Evolutionary conservation across 2,888 invertebrate genomes (phyloP).

Genomic region (Diplolepis rosae): DNA sequence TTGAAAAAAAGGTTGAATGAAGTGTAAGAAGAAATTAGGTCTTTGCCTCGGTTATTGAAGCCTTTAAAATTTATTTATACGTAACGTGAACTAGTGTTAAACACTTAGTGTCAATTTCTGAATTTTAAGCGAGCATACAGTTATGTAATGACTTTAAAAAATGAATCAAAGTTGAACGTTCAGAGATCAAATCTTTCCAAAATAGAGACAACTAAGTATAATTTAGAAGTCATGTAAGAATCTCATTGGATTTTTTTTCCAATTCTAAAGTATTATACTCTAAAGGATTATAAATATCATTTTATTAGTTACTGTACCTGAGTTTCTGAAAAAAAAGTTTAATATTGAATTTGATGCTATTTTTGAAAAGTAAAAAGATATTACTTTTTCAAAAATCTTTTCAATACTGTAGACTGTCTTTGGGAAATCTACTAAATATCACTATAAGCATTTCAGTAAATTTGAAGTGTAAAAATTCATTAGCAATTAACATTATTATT

Average conservation of each 20-base stretch:
- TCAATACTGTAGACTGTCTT: background rate
- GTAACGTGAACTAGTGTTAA: background rate
- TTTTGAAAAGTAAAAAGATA: background rate
- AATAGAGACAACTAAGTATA: background rate
- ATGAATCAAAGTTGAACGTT: background rate
- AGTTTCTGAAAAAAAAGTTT: too few relatives aligned
- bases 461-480: background rate
- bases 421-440: background rate
- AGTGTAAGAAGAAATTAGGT: slow-evolving; percentile 2
- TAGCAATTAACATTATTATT: background rate
- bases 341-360: background rate
- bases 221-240: background rate
- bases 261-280: background rate
- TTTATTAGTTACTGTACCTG: too few relatives aligned
- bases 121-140: background rate
- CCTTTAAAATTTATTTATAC: background rate
- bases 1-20: background rate
- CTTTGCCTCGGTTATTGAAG: slow-evolving; percentile 27
- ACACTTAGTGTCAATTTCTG: slow-evolving; percentile 5
- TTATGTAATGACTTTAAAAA: background rate
- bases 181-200: background rate
- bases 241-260: background rate
- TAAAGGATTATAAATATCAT: too few relatives aligned
- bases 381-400: background rate
- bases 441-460: background rate